These are phyloP conservation scores for Scrobipalpa atriplicella DNA, from an alignment of 2,888 invertebrate species.

Conservation along the genomic window DNA sequence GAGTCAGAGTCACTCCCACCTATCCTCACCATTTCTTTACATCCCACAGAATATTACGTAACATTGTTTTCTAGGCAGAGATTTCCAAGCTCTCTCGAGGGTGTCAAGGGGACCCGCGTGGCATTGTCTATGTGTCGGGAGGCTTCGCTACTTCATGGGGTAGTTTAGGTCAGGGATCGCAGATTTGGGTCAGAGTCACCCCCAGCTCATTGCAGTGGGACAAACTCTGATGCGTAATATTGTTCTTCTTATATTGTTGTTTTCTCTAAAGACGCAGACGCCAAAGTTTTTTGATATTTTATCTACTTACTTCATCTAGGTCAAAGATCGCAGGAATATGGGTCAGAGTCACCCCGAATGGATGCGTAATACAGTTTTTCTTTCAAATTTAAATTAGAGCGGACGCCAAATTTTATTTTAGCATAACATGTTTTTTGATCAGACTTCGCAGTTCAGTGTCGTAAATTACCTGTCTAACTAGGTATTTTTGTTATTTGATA, in stretches of 20 bases:
- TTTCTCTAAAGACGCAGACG: no score
- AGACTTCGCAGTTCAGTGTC: background rate
- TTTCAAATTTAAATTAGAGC: background rate
- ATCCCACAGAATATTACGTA: background rate
- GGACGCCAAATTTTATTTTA: background rate
- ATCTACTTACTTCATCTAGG: no score
- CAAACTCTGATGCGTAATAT: background rate
- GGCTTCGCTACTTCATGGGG: conserved; percentile 26
- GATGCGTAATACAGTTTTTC: no score
- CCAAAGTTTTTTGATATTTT: no score
- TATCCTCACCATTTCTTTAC: background rate
- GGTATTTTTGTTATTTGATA: no score
- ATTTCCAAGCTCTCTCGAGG: background rate
- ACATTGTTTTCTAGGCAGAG: background rate
- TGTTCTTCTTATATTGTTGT: no score
- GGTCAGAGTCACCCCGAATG: no score
- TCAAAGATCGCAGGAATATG: no score
- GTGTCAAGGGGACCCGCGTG: background rate
- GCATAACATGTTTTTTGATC: conserved; percentile 6
- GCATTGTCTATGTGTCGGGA: conserved; percentile 24
- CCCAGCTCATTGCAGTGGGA: background rate
- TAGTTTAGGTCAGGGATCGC: conserved; percentile 25
- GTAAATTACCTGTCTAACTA: background rate
- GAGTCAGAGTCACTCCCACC: no score
- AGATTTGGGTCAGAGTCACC: conserved; percentile 20